Evolutionary conservation across 2,113 vertebrate species (phyloP), one percentile per base, ranked within the genome.

Genomic region (Oncorhynchus keta): DNA sequence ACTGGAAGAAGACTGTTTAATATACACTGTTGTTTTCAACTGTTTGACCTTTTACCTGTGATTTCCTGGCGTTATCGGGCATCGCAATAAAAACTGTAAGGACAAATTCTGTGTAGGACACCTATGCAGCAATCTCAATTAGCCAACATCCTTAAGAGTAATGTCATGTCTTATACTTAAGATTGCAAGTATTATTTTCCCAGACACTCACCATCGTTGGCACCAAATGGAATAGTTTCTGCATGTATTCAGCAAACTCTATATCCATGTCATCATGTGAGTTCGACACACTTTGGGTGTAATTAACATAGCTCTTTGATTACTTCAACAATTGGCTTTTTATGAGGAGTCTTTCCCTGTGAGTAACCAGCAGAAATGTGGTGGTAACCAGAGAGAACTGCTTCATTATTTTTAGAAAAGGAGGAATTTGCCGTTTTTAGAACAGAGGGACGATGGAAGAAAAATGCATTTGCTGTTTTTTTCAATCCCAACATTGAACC

Each of bases 341-440:
- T 64, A 64, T 75, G 68, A 73, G 61, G 59, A 32, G 26, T 68
- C 72, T 39, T 28, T 74, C 71, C 72, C 69, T 11, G 13, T 73
- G 62, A 79, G 26, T 72, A 77, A 72, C 28, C 73, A 68, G 28
- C 49, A 71, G 66, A 69, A 76, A 72, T 69, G 70, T 32, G 45
- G 61, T 45, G 77, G 72, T 70, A 9, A 3, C 59, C 59, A 51
- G 74, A 22, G 48, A 68, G 68, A 74, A 71, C 22, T 11, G 48
- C 73, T 45, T 70, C 20, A 65, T 79, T 76, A 76, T 68, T 82
- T 84, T 80, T 73, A 57, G 45, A 30, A 24, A 74, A 64, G 79
- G 39, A 79, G 81, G 80, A 89, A 83, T 87, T 86, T 78, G 55
- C 71, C 64, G 61, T 73, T 89, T 83, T 83, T 84, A 79, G 72